Conservation (phyloP, 2,113 vertebrate species). For the Capra hircus region DNA sequence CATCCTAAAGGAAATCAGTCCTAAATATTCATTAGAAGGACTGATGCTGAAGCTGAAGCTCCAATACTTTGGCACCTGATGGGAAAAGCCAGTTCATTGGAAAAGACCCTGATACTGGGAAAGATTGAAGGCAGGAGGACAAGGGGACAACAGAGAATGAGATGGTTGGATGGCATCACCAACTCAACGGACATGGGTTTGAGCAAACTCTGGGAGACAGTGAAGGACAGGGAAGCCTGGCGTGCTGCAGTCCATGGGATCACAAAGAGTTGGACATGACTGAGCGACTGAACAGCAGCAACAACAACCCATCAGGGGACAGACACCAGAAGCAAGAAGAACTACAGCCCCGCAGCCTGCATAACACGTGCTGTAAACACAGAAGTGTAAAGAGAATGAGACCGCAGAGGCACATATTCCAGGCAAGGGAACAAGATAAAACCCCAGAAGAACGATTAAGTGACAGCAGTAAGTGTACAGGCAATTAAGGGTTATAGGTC, state of each 20-base stretch:
- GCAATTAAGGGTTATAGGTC: neutral
- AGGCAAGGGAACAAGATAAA: neutral
- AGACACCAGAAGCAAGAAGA: neutral
- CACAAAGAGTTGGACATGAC: neutral
- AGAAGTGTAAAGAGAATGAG: neutral
- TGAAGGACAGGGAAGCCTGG: neutral
- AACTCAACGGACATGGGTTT: neutral
- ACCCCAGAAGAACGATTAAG: neutral
- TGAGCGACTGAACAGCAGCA: neutral
- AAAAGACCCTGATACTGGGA: neutral
- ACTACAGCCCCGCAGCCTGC: neutral
- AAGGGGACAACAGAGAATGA: neutral
- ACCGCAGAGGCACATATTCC: neutral
- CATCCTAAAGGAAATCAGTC: neutral
- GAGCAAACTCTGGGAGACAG: neutral
- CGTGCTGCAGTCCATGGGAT: rapidly evolving
- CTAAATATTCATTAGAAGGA: neutral
- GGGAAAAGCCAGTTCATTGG: neutral
- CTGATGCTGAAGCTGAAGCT: neutral
- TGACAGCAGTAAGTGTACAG: neutral
- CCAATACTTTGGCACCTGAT: neutral
- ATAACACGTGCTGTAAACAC: neutral
- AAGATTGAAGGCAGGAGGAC: neutral
- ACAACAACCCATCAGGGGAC: neutral
- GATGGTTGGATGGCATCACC: neutral